Base-by-base conservation (phyloP, 2,888 invertebrate species). In the Caenorhabditis sp. region DNA sequence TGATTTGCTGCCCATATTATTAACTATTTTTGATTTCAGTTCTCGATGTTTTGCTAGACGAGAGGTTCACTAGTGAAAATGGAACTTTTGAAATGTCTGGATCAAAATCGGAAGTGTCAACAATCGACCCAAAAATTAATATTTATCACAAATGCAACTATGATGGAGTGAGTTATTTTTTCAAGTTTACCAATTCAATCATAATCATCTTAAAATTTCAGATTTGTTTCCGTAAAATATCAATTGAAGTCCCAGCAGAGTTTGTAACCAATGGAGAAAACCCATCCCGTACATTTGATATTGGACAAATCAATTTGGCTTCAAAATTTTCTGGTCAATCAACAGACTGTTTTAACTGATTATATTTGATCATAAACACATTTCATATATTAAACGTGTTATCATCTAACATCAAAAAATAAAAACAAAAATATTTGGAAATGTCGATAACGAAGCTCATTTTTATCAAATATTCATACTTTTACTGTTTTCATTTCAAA, bases 41-140 rank as follows among this genome's bases (percentile, higher is more conserved):
- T 50, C 76, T 83, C 26, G 85, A 85, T 65, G 84, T 84, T 49
- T 71, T 86, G 21, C 76, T 85, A 62, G 84, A 81, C 59, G 84
- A 84, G 56, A 75, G 81, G 49, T 77, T 83, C 53, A 79, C 84
- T 17, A 77, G 79, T 38, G 70, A 63, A 14, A 68, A 80, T 23
- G 85, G 85, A 52, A 76, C 74, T 14, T 85, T 85, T 75, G 76
- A 83, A 49, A 70, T 83, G 76, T 53, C 56, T 31, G 80, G 80
- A 56, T 61, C 64, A n/a, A 80, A 80, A 59, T 72, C 75, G 7
- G 80, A 80, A 69, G 63, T 78, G 21, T 70, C 75, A 20, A 76
- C 76, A 14, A 80, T 80, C 50, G 80, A 80, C 52, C 80, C 80
- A 52, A 77, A 80, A 61, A 54, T 77, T 54, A 79, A 78, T 68